Evolutionary conservation across 1,140 invertebrate species (phyloP), one percentile per base, ranked within the genome.

Genomic region (Dinothrombium tinctorium): DNA sequence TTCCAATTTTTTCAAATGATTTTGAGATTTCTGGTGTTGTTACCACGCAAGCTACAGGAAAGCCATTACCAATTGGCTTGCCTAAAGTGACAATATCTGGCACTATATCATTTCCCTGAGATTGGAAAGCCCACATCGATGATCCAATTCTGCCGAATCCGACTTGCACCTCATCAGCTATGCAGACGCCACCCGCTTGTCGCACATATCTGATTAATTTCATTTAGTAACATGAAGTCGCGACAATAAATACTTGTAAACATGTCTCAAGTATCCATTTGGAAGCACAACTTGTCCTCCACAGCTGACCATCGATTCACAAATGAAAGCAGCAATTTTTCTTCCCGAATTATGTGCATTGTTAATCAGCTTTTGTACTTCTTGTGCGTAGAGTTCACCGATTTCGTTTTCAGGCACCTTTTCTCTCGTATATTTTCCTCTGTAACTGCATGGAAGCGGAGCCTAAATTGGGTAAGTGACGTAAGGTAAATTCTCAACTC

Each of bases 101-200:
- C 1, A 90, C 61, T 1, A 95, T 71, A 50, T 77, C 62, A 21
- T 69, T 65, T 41, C 72, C 73, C 50, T 90, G 79, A 0, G 76
- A 63, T 58, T 98, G 73, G 55, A 96, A 98, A 0, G 83, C 84
- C 92, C 92, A 98, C 70, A 84, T 92, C 51, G 87, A 75, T 38
- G 71, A 76, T 4, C 92, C 92, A 23, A 81, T 74, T 45, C 92
- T 67, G 2, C 90, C 92, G 56, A 96, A 95, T 4, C 90, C 92
- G 36, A 90, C 82, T 66, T 98, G 90, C 1, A 98, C 89, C 62
- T 98, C 92, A 59, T 99, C 92, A 22, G 87, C 84, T 44, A 99
- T 89, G 54, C 86, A 89, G 2, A 99, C 65, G 2, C 89, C 92
- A 37, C 89, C 89, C 40, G 76, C 73, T 39, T 71, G 69, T 32